Conservation (phyloP, 2,113 vertebrate genomes). For the Cisticola juncidis region DNA sequence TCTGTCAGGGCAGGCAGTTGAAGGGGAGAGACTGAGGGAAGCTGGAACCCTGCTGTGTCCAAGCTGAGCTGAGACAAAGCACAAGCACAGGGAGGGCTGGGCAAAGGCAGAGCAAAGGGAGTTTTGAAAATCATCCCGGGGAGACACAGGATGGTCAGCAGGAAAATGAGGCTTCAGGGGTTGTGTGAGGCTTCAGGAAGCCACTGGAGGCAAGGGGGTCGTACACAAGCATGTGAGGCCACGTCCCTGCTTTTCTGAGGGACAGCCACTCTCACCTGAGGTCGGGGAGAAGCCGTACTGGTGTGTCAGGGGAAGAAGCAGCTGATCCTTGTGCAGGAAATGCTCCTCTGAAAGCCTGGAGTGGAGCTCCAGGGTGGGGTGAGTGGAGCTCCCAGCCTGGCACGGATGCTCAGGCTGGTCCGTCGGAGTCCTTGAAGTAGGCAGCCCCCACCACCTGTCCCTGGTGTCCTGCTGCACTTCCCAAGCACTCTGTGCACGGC, state of each 20-base stretch:
- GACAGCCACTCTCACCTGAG: not conserved
- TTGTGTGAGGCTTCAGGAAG: not conserved
- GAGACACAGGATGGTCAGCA: not conserved
- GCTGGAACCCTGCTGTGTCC: not conserved
- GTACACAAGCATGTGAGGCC: accelerated
- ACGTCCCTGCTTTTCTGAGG: not conserved
- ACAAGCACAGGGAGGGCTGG: not conserved
- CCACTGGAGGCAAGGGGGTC: not conserved
- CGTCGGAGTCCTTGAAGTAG: accelerated
- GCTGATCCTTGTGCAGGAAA: not conserved
- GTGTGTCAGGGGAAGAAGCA: accelerated
- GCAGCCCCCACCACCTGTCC: accelerated
- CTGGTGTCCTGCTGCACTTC: accelerated
- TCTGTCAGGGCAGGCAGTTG: not conserved
- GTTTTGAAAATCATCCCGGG: accelerated
- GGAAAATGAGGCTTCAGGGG: not conserved
- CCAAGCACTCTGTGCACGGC: accelerated
- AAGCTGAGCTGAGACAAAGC: not conserved
- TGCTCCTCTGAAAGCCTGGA: not conserved
- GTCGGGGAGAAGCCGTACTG: accelerated
- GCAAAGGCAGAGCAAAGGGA: not conserved
- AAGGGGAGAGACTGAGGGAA: not conserved
- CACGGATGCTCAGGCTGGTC: accelerated
- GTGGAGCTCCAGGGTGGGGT: accelerated
- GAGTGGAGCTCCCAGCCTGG: not conserved